Evolutionary conservation across 2,888 invertebrate genomes (phyloP), one percentile per base, ranked within the genome.

Genomic region (Druceiella hillmani): DNA sequence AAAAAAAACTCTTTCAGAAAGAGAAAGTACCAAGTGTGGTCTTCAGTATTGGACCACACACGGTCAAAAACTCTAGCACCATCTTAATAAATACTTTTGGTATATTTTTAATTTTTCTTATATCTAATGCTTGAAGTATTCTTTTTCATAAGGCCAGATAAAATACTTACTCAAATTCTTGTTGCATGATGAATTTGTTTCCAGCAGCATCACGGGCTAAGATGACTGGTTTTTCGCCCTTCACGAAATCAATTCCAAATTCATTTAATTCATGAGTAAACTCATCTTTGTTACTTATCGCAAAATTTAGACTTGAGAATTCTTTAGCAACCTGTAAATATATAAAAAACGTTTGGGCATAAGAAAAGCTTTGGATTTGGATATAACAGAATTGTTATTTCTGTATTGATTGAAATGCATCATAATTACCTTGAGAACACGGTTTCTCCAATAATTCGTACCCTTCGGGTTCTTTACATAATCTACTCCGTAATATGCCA

Each of bases 391-490:
- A n/a, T n/a, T n/a, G n/a, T 6, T 20, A 20, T 7, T 20, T 9
- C 20, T 7, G 6, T 6, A 9, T 20, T 20, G 5, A 20, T 20
- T 6, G 6, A 7, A 20, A 20, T 14, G n/a, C 15, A 1, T 29
- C 13, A 14, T 29, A n/a, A 3, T 29, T 54, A 79, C 81, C 72
- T 97, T 97, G 53, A 97, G 78, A 33, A 97, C 83, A 49, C 97
- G 82, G 70, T 97, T 97, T 55, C 95, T 85, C 97, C 98, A 99
- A 75, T 99, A 99, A 72, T 99, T 97, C 35, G 97, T 95, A 32
- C 93, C 98, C 68, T 99, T 99, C 14, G 86, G 76, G 64, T 99
- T 98, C 74, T 95, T 98, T 16, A 83, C 78, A 57, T 99, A 99
- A 66, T 99, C 98, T 7, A 99, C 94, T 50, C 75, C 78, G 64